These are phyloP conservation scores for Eulimnadia texana DNA, from an alignment of 1,140 invertebrate genomes.

Conservation along the genomic window DNA sequence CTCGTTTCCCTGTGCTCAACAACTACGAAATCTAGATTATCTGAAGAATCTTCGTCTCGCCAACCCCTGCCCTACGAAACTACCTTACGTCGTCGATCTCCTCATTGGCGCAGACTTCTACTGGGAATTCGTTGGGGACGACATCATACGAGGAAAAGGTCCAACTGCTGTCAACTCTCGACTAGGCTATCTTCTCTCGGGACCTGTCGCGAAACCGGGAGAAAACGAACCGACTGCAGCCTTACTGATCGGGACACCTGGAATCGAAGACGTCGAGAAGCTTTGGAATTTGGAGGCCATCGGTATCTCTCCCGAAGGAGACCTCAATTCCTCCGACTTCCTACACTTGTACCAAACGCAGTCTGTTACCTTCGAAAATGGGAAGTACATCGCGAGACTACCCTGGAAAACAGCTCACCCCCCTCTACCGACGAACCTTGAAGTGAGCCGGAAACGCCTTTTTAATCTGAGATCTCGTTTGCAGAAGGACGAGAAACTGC, in stretches of 20 bases:
- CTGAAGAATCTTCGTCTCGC: background rate
- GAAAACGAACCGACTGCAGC: background rate
- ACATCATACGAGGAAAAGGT: background rate
- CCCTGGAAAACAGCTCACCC: conserved; percentile 9
- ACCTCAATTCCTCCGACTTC: background rate
- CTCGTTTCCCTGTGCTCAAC: background rate
- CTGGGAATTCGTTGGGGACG: conserved; percentile 8
- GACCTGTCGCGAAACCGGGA: background rate
- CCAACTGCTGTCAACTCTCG: background rate
- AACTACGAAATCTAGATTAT: background rate
- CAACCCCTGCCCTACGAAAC: background rate
- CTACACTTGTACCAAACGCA: background rate
- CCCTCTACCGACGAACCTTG: conserved; percentile 5
- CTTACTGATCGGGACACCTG: background rate
- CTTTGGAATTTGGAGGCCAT: background rate
- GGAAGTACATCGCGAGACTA: conserved; percentile 2
- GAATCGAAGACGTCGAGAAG: background rate
- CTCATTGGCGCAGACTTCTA: conserved; percentile 9
- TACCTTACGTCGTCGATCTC: background rate
- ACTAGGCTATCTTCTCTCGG: conserved; percentile 2
- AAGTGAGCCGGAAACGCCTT: background rate
- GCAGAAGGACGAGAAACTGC: background rate
- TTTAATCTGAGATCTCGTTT: background rate
- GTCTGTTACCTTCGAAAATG: background rate
- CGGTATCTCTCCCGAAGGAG: background rate